A percentile compares a stretch with the other conserved stretches of the same genome.
Evolutionary conservation across 1,140 invertebrate genomes (phyloP).

Genomic region (Araneus ventricosus): DNA sequence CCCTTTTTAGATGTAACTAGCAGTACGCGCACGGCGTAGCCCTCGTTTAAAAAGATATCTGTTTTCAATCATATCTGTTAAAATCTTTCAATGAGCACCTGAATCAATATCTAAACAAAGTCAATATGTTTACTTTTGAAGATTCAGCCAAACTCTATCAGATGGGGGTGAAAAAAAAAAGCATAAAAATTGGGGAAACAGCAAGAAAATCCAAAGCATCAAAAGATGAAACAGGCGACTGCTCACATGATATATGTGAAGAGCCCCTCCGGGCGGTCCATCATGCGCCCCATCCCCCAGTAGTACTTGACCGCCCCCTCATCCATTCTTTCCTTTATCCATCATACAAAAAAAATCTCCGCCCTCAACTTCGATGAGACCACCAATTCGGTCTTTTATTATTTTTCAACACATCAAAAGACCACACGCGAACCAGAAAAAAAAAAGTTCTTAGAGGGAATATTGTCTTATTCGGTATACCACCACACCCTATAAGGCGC

Average conservation of each 20-base stretch:
- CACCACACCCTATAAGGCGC: too few species aligned
- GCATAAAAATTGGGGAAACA: neutral
- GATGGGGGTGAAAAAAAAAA: neutral
- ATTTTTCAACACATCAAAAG: neutral
- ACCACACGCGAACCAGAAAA: neutral
- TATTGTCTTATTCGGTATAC: too few species aligned
- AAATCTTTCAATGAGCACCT: too few species aligned
- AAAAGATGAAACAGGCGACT: neutral
- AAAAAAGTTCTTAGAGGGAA: too few species aligned
- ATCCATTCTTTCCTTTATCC: neutral
- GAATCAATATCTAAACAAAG: too few species aligned
- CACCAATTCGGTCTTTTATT: neutral
- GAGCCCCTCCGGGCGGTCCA: neutral
- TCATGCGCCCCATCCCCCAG: neutral
- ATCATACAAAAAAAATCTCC: slow-evolving; percentile 11
- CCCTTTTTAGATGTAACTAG: too few species aligned
- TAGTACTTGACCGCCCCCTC: neutral
- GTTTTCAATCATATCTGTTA: too few species aligned
- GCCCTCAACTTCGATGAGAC: neutral
- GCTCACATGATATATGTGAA: neutral
- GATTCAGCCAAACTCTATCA: neutral
- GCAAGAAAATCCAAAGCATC: neutral
- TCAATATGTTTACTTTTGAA: too few species aligned
- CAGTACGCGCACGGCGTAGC: too few species aligned
- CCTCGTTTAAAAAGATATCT: too few species aligned